Conservation (phyloP, 2,797 vertebrate genomes). For the Gymnothorax javanicus region DNA sequence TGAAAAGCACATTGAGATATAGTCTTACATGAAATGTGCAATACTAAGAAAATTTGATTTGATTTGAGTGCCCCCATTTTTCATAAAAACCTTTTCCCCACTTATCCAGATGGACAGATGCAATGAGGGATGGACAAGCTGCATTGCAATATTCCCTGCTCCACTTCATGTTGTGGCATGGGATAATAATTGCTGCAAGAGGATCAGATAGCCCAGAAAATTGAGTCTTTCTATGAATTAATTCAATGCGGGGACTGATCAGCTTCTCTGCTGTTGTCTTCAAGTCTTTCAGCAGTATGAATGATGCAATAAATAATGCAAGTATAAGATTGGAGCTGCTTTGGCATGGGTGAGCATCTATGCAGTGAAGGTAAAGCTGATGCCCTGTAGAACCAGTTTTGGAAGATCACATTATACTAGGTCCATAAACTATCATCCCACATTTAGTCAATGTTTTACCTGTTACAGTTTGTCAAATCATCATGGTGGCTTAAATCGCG, state of each 20-base stretch:
- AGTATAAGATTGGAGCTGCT: not conserved
- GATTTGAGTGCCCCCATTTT: not conserved
- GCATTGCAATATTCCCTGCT: too few species aligned
- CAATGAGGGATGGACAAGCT: too few species aligned
- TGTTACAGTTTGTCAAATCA: slow-evolving; percentile 53
- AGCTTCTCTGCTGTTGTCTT: not conserved
- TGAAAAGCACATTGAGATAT: too few species aligned
- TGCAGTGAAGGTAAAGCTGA: not conserved
- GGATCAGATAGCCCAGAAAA: slow-evolving; percentile 37
- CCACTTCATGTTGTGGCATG: too few species aligned
- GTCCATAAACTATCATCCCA: not conserved
- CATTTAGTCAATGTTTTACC: slow-evolving; percentile 38
- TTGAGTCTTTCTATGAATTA: slow-evolving; percentile 43
- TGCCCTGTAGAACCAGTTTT: not conserved
- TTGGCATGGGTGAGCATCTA: not conserved
- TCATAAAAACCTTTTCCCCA: not conserved
- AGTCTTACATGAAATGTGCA: too few species aligned
- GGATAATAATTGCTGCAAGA: slow-evolving; percentile 47
- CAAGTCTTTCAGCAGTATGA: not conserved
- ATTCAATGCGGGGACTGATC: slow-evolving; percentile 22
- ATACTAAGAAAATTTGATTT: too few species aligned
- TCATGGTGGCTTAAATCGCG: not conserved
- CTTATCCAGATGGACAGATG: too few species aligned
- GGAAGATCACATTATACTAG: not conserved
- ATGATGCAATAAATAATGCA: not conserved